phyloP scores from a whole-genome alignment of 30 jellyfish, hydroid and myxozoan genomes.

The Cassiopea xamachana region DNA sequence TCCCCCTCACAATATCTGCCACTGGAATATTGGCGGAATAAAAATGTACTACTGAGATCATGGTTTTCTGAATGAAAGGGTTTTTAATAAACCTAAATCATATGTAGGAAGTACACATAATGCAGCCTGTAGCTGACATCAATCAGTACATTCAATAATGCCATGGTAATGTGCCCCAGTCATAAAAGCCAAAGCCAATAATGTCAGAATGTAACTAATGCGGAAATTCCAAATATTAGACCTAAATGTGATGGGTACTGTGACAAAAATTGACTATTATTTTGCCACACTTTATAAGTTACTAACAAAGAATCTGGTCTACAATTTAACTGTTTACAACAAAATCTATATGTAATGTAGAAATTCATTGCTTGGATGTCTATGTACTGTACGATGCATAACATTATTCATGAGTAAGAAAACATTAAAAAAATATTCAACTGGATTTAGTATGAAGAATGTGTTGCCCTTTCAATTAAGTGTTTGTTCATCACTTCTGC shows the following conservation, averaged over 20 bases:
- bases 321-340: neutral
- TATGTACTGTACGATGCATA: constrained; percentile 41
- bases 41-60: too few relatives aligned
- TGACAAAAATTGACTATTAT: neutral
- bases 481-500: neutral
- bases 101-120: too few relatives aligned
- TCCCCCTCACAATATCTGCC: too few relatives aligned
- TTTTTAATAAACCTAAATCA: too few relatives aligned
- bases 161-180: too few relatives aligned
- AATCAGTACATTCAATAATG: too few relatives aligned
- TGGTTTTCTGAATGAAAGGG: too few relatives aligned
- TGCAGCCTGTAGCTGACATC: too few relatives aligned
- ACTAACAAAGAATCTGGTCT: neutral
- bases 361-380: constrained; percentile 29
- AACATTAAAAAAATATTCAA: neutral
- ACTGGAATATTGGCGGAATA: too few relatives aligned
- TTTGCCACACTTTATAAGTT: neutral
- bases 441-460: neutral
- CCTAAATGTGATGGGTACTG: neutral
- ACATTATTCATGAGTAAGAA: constrained; percentile 1
- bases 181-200: too few relatives aligned
- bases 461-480: neutral
- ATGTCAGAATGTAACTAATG: too few relatives aligned
- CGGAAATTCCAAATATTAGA: neutral
- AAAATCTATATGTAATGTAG: constrained; percentile 25